These are phyloP conservation scores for Drosophila neocordata DNA, from an alignment of 1,140 invertebrate species.

Conservation along the genomic window DNA sequence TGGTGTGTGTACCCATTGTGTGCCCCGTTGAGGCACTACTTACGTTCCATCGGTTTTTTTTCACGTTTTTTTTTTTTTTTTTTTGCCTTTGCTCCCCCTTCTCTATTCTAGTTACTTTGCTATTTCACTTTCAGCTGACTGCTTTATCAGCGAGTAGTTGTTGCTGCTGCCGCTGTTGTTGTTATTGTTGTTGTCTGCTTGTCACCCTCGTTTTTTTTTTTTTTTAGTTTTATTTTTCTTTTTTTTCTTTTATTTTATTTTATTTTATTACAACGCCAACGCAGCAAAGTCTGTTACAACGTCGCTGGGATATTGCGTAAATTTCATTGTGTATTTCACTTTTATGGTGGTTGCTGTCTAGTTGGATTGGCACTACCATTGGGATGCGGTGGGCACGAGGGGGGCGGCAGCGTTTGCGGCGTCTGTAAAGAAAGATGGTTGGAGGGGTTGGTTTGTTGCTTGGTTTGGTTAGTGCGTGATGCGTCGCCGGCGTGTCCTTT, in stretches of 20 bases:
- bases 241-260: conserved; percentile 56
- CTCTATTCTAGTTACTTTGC: conserved; percentile 11
- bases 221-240: conserved; percentile 10
- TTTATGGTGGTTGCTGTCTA: conserved; percentile 74
- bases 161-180: conserved; percentile 17
- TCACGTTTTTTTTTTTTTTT: neutral
- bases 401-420: too few relatives aligned
- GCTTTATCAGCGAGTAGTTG: conserved; percentile 48
- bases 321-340: conserved; percentile 81
- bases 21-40: conserved; percentile 35
- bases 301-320: conserved; percentile 70
- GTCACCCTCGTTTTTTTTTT: conserved; percentile 66
- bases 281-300: conserved; percentile 69
- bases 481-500: conserved; percentile 57
- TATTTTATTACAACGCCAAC: conserved; percentile 77
- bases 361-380: conserved; percentile 37
- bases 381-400: neutral
- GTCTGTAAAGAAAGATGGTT: neutral
- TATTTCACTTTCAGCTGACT: conserved; percentile 71
- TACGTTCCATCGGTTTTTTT: neutral
- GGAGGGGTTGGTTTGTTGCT: conserved; percentile 21
- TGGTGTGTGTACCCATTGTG: neutral
- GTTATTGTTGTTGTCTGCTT: conserved; percentile 61
- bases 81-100: neutral
- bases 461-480: conserved; percentile 47